Evolutionary conservation across 2,888 invertebrate genomes (phyloP).

Genomic region (Thymelicus acteon): DNA sequence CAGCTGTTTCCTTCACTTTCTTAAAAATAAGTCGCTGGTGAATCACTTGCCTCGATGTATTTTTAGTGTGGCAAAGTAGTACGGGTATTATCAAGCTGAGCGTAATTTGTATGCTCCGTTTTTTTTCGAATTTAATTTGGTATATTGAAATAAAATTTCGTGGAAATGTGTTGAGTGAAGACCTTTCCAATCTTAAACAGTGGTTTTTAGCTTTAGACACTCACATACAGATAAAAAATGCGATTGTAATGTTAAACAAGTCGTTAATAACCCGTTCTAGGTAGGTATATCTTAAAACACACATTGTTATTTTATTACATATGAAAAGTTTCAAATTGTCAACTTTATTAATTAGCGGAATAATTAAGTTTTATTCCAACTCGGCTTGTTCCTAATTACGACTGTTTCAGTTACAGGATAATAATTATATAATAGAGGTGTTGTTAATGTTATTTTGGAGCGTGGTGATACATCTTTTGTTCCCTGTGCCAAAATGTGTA

Average conservation of each 20-base stretch:
- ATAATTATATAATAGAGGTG: not conserved
- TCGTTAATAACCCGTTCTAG: too few species aligned
- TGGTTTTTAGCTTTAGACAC: too few species aligned
- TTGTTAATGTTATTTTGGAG: not conserved
- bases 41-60: conserved; percentile 30
- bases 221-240: too few species aligned
- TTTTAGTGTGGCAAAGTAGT: conserved; percentile 12
- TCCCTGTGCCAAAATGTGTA: not conserved
- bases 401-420: not conserved
- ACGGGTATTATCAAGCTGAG: not conserved
- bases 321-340: not conserved
- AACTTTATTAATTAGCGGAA: not conserved
- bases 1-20: conserved; percentile 22
- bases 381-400: not conserved
- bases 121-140: not conserved
- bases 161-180: too few species aligned
- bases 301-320: too few species aligned
- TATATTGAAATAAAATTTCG: too few species aligned
- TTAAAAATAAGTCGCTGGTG: conserved; percentile 25
- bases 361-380: not conserved
- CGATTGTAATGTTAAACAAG: too few species aligned
- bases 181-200: too few species aligned
- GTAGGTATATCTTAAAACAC: too few species aligned
- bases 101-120: conserved; percentile 3
- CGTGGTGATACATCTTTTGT: not conserved